Conservation (phyloP, 2,113 vertebrate species). For the Tragelaphus buxtoni region DNA sequence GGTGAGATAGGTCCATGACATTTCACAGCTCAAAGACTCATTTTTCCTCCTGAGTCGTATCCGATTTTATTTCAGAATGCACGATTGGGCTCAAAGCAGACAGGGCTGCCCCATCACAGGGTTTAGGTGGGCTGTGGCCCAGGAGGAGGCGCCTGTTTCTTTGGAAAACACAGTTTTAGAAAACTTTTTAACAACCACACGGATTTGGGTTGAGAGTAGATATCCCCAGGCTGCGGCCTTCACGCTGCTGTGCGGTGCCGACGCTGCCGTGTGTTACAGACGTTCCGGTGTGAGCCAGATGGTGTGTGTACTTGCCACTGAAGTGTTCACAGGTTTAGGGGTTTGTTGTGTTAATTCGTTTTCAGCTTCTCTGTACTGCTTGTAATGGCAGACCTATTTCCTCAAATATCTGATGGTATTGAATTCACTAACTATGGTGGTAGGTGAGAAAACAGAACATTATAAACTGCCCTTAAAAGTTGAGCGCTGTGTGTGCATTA, state of each 20-base stretch:
- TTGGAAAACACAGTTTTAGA: not conserved
- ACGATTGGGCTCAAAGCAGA: not conserved
- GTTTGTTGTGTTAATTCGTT: not conserved
- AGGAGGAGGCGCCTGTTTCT: not conserved
- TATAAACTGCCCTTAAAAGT: not conserved
- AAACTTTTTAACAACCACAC: not conserved
- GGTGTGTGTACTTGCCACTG: not conserved
- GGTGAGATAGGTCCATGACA: not conserved
- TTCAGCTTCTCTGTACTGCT: not conserved
- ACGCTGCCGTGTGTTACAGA: accelerated
- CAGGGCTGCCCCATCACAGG: not conserved
- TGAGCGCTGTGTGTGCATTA: accelerated
- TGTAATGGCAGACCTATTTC: not conserved
- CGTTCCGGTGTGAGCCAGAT: not conserved
- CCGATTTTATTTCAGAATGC: not conserved
- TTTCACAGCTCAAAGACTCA: not conserved
- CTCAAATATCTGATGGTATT: not conserved
- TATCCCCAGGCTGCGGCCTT: not conserved
- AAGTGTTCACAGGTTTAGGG: not conserved
- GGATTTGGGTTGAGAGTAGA: not conserved
- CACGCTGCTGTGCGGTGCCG: accelerated
- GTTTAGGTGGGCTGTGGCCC: not conserved
- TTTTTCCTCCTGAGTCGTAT: not conserved
- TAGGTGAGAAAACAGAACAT: not conserved
- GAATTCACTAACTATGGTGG: not conserved